phyloP scores from a whole-genome alignment of 2,113 vertebrate species.

The western clawed frog (Xenopus tropicalis) region UCB_Xtro_10.0 CM004444.2:44633001-44633500 shows the following conservation, averaged over 20 bases:
- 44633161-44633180: conserved; percentile 20
- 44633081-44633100: conserved; percentile 40
- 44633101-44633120: conserved; percentile 35
- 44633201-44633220: conserved; percentile 23
- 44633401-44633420: no score
- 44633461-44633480: no score
- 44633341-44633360: not conserved
- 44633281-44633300: not conserved
- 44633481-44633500: no score
- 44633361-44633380: not conserved
- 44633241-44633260: not conserved
- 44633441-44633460: no score
- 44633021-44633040: conserved; percentile 29
- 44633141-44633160: conserved; percentile 40
- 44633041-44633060: conserved; percentile 26
- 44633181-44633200: conserved; percentile 16
- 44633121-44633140: conserved; percentile 34
- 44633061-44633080: conserved; percentile 35
- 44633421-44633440: no score
- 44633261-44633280: not conserved
- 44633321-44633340: not conserved
- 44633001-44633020: conserved; percentile 33
- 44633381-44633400: no score
- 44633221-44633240: conserved; percentile 15
- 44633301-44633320: not conserved